Evolutionary conservation across 2,113 vertebrate species (phyloP).

Genomic region (Hippocampus abdominalis): DNA sequence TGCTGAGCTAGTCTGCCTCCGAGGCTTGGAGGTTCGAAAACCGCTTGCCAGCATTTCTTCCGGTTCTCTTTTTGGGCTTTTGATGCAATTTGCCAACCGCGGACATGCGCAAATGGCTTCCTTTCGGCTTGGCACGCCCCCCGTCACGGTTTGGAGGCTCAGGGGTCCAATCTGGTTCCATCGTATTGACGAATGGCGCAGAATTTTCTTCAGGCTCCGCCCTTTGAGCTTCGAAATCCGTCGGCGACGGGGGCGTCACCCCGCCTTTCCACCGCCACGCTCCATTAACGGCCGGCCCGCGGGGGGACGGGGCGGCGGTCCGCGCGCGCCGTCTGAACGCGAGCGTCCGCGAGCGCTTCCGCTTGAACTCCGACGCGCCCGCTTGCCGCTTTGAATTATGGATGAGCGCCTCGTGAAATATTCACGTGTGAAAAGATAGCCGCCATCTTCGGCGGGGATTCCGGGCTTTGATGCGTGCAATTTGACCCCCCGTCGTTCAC

Average conservation of each 20-base stretch:
- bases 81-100: neutral
- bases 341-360: slow-evolving; percentile 52
- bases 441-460: neutral
- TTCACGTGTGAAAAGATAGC: slow-evolving; percentile 64
- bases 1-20: too few relatives aligned
- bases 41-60: too few relatives aligned
- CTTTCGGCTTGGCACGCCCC: too few relatives aligned
- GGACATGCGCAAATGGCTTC: too few relatives aligned
- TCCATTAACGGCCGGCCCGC: slow-evolving; percentile 11
- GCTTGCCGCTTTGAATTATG: slow-evolving; percentile 70
- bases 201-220: too few relatives aligned
- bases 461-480: neutral
- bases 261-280: slow-evolving; percentile 34
- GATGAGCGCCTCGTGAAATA: slow-evolving; percentile 68
- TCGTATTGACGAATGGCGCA: too few relatives aligned
- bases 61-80: neutral
- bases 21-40: too few relatives aligned
- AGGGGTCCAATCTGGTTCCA: too few relatives aligned
- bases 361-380: slow-evolving; percentile 68
- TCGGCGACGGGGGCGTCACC: slow-evolving; percentile 21
- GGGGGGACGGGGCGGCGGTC: neutral
- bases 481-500: neutral
- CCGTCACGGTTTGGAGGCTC: too few relatives aligned
- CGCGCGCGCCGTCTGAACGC: slow-evolving; percentile 18
- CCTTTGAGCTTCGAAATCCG: neutral